Evolutionary conservation across 2,888 invertebrate species (phyloP), one percentile per base, ranked within the genome.

Genomic region (Pseudolycoriella hygida): DNA sequence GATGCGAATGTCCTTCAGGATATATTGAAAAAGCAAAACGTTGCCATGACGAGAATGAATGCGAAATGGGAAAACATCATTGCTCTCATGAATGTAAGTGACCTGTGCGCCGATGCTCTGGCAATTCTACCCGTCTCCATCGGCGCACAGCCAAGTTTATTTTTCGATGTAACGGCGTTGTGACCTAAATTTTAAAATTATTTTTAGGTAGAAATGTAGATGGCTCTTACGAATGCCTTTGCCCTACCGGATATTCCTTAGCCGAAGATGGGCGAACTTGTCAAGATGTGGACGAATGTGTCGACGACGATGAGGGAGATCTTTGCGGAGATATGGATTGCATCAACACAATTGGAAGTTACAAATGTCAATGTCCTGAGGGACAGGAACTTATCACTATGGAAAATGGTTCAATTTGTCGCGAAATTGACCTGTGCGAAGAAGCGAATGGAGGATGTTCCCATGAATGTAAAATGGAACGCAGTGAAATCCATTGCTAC

Each of bases 1-100:
- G 69, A 48, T 73, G 73, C 47, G 51, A 55, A 5, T 70, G 72
- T 46, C 61, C 64, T 1, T 37, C 53, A 0, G 70, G 68, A 1
- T 69, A 64, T 51, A 49, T 47, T 51, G 55, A 44, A 18, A 49
- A 50, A 31, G 48, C 46, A 19, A 44, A 45, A 10, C 42, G 46
- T 15, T 71, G 71, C 58, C 58, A 60, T 47, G 72, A 72, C 49
- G 55, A 67, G 3, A 66, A 73, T 50, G 72, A 73, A 51, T 72
- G 72, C 40, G 53, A 56, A 1, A 55, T 56, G 14, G 58, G 56
- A 15, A 57, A 59, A 8, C 61, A 61, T 48, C 51, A 66, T 2
- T 79, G 78, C 53, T 67, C 69, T 2, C 74, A 77, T 50, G 53
- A 53, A 3, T 76, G 76, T 51, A 50, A 56, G n/a, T n/a, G n/a